Evolutionary conservation across 1,140 invertebrate species (phyloP), one percentile per base, ranked within the genome.

Genomic region (Phymastichus coffea): DNA sequence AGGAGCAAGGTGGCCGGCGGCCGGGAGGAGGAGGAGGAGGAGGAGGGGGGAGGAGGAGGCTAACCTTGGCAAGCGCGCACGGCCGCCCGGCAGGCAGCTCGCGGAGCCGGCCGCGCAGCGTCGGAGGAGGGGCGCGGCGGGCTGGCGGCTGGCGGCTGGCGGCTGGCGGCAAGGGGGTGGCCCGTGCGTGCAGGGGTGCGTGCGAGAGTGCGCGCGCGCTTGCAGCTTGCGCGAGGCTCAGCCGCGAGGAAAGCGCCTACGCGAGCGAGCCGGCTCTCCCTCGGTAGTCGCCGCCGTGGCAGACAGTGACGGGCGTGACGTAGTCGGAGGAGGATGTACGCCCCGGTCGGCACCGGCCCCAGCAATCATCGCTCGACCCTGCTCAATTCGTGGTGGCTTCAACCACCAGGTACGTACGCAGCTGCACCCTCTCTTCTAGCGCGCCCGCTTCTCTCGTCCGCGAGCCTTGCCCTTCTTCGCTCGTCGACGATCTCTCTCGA

Each of bases 261-360:
- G n/a, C 52, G 63, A 58, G 65, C 65, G 71, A 66, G 61, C 59
- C 56, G 54, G 53, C 46, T 57, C 52, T 54, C 61, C 57, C 59
- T 40, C 64, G 65, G n/a, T n/a, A n/a, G n/a, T n/a, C n/a, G n/a
- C n/a, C n/a, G n/a, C n/a, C 64, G 70, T 69, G 63, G 72, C 68
- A 63, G 66, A 63, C 72, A 79, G 76, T 78, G 72, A 76, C 76
- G 76, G 77, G 76, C 75, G 78, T 78, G 77, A 76, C 74, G 75
- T 79, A 74, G 74, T 69, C 70, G 67, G 70, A 73, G 76, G 74
- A 78, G 74, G 76, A 79, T 79, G 78, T 79, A 80, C 68, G 73
- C 78, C 73, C 72, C 73, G 76, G 72, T 74, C 64, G 75, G 74
- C 70, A 75, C 72, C 68, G 73, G 66, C 69, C 70, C 72, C 70